Conservation (phyloP, 2,888 invertebrate species). For the Synanthedon andrenaeformis region DNA sequence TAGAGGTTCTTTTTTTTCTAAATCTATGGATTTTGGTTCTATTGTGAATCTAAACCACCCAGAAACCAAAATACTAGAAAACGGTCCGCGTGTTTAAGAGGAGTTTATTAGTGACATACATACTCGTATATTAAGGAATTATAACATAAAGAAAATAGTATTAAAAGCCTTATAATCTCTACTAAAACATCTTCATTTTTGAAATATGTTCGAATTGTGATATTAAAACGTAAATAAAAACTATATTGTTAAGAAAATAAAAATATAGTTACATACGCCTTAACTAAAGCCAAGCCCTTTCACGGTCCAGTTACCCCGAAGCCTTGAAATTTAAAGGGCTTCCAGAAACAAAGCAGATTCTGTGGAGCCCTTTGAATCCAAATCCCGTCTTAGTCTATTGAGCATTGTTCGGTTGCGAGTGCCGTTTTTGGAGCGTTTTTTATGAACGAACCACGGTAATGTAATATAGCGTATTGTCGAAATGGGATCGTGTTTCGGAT, state of each 20-base stretch:
- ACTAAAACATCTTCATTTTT: too few species aligned
- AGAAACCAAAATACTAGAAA: too few species aligned
- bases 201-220: too few species aligned
- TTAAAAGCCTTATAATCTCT: too few species aligned
- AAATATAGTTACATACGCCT: constrained; percentile 5
- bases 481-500: constrained; percentile 40
- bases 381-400: constrained; percentile 60
- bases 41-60: too few species aligned
- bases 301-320: constrained; percentile 38
- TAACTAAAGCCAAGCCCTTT: constrained; percentile 16
- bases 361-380: constrained; percentile 49
- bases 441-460: constrained; percentile 34
- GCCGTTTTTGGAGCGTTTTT: constrained; percentile 33
- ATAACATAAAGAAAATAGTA: too few species aligned
- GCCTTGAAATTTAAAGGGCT: constrained; percentile 44
- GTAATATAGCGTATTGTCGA: constrained; percentile 52
- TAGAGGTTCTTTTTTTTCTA: not conserved
- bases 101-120: too few species aligned
- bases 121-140: too few species aligned
- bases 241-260: too few species aligned
- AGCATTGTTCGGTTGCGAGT: constrained; percentile 43
- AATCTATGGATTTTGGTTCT: too few species aligned
- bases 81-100: too few species aligned
- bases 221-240: too few species aligned
- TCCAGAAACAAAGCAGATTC: constrained; percentile 46